These are phyloP conservation scores for Erebia palarica DNA, from an alignment of 2,888 invertebrate genomes.

Conservation along the genomic window DNA sequence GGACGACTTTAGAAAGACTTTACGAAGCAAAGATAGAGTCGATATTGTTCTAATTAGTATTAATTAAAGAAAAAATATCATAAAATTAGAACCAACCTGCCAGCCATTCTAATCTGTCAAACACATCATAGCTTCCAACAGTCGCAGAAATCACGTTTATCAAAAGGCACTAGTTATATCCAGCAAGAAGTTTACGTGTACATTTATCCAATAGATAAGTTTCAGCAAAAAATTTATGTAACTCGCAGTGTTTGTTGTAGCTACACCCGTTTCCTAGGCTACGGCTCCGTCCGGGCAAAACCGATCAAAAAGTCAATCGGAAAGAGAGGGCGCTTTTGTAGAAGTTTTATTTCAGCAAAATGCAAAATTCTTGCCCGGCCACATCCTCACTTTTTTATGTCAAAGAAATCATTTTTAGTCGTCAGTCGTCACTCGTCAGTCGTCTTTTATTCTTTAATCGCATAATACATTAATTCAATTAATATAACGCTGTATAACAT, in stretches of 20 bases:
- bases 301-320: slow-evolving; percentile 37
- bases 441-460: too few relatives aligned
- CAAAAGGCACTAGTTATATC: slow-evolving; percentile 35
- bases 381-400: background rate
- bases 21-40: slow-evolving; percentile 24
- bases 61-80: slow-evolving; percentile 39
- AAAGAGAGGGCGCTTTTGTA: slow-evolving; percentile 33
- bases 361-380: background rate
- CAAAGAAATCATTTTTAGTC: too few relatives aligned
- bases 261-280: slow-evolving; percentile 82
- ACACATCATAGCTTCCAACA: slow-evolving; percentile 53
- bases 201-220: slow-evolving; percentile 12
- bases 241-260: slow-evolving; percentile 76
- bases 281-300: slow-evolving; percentile 56
- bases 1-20: slow-evolving; percentile 36
- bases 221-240: slow-evolving; percentile 60
- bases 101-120: slow-evolving; percentile 77
- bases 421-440: too few relatives aligned
- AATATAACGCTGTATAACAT: too few relatives aligned
- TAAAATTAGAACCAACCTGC: slow-evolving; percentile 64
- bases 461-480: too few relatives aligned
- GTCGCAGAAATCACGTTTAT: slow-evolving; percentile 39
- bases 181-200: slow-evolving; percentile 40
- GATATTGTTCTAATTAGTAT: background rate
- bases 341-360: slow-evolving; percentile 11